Evolutionary conservation across 2,888 invertebrate genomes (phyloP).

Genomic region (Smittia aterrima): DNA sequence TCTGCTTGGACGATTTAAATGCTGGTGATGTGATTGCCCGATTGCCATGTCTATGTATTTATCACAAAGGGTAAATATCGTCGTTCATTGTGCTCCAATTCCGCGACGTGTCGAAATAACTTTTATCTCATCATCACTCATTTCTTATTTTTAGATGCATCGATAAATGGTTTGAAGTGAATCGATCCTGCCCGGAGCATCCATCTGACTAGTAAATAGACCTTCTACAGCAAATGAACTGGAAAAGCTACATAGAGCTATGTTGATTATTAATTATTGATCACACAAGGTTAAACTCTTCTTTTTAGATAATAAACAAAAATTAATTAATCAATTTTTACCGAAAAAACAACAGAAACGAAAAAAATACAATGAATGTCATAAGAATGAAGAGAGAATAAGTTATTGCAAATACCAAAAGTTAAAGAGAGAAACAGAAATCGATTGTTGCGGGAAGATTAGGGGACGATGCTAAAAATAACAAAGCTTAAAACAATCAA

Average conservation of each 20-base stretch:
- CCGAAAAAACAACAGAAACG: constrained; percentile 16
- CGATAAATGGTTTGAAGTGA: constrained; percentile 99
- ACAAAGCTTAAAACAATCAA: too few species aligned
- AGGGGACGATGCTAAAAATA: too few species aligned
- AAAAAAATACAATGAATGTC: constrained; percentile 15
- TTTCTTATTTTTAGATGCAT: constrained; percentile 76
- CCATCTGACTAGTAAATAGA: constrained; percentile 78
- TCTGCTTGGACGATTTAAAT: constrained; percentile 95
- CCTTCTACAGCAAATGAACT: constrained; percentile 41
- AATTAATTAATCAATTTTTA: constrained; percentile 34
- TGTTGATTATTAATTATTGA: constrained; percentile 33
- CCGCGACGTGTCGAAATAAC: too few species aligned
- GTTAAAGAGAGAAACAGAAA: not conserved
- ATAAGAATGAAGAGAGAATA: not conserved
- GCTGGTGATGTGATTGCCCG: constrained; percentile 97
- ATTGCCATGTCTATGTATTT: constrained; percentile 98
- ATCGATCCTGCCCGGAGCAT: constrained; percentile 98
- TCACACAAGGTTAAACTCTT: not conserved
- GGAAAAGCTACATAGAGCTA: not conserved
- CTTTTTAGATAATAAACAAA: constrained; percentile 35
- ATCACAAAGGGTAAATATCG: constrained; percentile 86
- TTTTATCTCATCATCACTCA: not conserved
- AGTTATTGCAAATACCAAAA: constrained; percentile 32
- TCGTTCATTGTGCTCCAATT: constrained; percentile 42
- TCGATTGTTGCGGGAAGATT: too few species aligned